Conservation (phyloP, 2,888 invertebrate species). For the Yponomeuta evonymella region DNA sequence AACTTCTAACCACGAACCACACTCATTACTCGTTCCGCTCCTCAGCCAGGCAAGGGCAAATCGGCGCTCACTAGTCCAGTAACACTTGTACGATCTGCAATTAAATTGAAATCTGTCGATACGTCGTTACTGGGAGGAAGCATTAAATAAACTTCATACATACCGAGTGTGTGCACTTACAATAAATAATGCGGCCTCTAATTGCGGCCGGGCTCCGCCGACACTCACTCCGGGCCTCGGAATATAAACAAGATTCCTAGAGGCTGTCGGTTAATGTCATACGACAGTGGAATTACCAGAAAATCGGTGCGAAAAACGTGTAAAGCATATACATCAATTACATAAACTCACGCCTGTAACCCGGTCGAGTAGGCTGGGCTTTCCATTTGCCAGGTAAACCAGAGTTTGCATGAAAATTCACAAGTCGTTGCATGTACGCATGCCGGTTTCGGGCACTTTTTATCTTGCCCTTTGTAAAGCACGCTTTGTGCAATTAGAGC, state of each 20-base stretch:
- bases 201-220: constrained; percentile 22
- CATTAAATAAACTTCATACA: constrained; percentile 34
- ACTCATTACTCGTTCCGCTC: background rate
- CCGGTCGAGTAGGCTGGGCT: too few species aligned
- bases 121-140: constrained; percentile 27
- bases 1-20: background rate
- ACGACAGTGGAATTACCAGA: background rate
- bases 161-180: constrained; percentile 29
- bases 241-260: background rate
- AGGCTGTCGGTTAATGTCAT: background rate
- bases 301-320: too few species aligned
- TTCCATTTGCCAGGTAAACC: too few species aligned
- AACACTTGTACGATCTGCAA: background rate
- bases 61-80: background rate
- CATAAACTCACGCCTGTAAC: too few species aligned
- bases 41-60: background rate
- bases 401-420: too few species aligned
- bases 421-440: too few species aligned
- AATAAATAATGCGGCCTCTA: constrained; percentile 33
- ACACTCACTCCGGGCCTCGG: background rate
- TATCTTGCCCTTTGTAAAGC: too few species aligned
- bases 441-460: too few species aligned
- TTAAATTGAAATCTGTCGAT: constrained; percentile 5
- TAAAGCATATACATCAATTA: too few species aligned
- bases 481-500: too few species aligned